Evolutionary conservation across 2,888 invertebrate genomes (phyloP).

Genomic region (Epirrita christyi): DNA sequence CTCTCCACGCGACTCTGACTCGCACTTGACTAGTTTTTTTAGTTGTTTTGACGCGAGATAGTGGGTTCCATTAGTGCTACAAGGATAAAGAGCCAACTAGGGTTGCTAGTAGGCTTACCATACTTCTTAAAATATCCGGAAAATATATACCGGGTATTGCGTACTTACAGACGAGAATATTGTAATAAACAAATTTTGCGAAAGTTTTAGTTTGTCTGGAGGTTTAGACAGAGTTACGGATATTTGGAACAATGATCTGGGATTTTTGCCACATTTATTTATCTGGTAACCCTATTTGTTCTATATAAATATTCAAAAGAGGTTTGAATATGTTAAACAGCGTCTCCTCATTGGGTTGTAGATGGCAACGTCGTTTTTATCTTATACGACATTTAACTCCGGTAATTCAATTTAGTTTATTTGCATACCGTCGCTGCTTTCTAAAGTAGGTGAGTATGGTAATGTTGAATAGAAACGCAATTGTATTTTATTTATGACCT

Average conservation of each 20-base stretch:
- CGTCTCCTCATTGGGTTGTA: conserved; percentile 83
- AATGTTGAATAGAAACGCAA: conserved; percentile 47
- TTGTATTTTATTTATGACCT: conserved; percentile 45
- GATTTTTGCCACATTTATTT: too few relatives aligned
- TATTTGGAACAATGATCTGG: too few relatives aligned
- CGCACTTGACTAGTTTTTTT: too few relatives aligned
- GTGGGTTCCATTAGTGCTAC: conserved; percentile 75
- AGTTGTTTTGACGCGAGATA: conserved; percentile 72
- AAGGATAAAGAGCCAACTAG: conserved; percentile 61
- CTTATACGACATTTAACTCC: conserved; percentile 85
- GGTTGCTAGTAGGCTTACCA: conserved; percentile 15
- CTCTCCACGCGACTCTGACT: too few relatives aligned
- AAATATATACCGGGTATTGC: too few relatives aligned
- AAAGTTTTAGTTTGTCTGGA: too few relatives aligned
- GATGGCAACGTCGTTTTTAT: conserved; percentile 84
- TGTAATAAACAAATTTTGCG: too few relatives aligned
- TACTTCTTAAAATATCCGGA: not conserved
- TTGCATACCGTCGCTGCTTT: conserved; percentile 78
- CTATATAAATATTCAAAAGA: conserved; percentile 83
- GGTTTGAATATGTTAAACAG: conserved; percentile 81
- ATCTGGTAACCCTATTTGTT: conserved; percentile 24
- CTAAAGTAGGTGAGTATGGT: conserved; percentile 82
- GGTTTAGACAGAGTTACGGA: too few relatives aligned
- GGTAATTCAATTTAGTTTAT: conserved; percentile 84
- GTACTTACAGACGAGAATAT: too few relatives aligned